Evolutionary conservation across 1,140 invertebrate species (phyloP).

Genomic region (Lordiphosa collinella): DNA sequence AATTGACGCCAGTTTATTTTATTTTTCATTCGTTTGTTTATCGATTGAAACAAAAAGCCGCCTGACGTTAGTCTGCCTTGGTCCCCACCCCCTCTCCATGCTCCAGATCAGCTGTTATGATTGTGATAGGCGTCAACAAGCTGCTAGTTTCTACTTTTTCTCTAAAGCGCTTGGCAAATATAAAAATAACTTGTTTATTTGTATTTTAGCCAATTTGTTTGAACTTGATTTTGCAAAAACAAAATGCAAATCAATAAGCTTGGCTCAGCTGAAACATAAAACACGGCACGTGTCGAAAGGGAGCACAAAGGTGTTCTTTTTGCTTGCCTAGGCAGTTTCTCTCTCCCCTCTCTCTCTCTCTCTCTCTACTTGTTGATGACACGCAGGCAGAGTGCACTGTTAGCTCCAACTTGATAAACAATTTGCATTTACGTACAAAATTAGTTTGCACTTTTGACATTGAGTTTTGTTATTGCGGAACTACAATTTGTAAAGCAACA

Average conservation of each 20-base stretch:
- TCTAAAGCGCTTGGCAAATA: background rate
- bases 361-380: too few species aligned
- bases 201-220: slow-evolving; percentile 67
- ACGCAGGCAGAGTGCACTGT: background rate
- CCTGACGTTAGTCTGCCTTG: slow-evolving; percentile 27
- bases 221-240: slow-evolving; percentile 36
- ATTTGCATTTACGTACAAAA: slow-evolving; percentile 37
- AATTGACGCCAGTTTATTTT: slow-evolving; percentile 44
- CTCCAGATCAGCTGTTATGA: slow-evolving; percentile 60
- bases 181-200: slow-evolving; percentile 42
- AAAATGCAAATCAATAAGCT: slow-evolving; percentile 10
- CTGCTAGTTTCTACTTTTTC: slow-evolving; percentile 22
- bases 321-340: background rate
- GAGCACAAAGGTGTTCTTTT: background rate
- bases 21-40: slow-evolving; percentile 38
- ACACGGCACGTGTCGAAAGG: slow-evolving; percentile 3
- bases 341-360: background rate
- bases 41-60: slow-evolving; percentile 56
- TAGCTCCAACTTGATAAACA: slow-evolving; percentile 41
- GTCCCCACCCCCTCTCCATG: background rate
- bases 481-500: slow-evolving; percentile 12
- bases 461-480: slow-evolving; percentile 31
- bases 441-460: slow-evolving; percentile 60
- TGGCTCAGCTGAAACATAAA: too few species aligned
- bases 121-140: slow-evolving; percentile 20